Conservation (phyloP, 2,113 vertebrate genomes). For the Atlantisia rogersi region DNA sequence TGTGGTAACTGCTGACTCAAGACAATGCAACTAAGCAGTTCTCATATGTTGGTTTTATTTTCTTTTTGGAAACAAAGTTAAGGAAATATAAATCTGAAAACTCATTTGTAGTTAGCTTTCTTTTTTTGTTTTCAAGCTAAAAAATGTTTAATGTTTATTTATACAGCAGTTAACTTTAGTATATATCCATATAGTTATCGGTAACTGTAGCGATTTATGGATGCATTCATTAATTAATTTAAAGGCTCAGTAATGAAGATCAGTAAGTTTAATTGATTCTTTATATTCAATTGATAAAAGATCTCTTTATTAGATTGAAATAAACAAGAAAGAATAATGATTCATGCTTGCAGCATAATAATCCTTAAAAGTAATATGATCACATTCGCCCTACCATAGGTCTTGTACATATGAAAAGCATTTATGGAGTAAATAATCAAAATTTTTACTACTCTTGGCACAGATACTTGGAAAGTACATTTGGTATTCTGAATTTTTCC, state of each 20-base stretch:
- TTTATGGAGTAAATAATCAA: slow-evolving; percentile 67
- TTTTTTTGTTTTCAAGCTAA: neutral
- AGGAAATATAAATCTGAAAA: neutral
- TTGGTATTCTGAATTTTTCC: slow-evolving; percentile 1
- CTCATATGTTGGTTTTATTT: neutral
- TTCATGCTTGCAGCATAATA: neutral
- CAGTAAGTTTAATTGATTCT: neutral
- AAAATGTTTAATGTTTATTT: neutral
- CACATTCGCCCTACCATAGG: neutral
- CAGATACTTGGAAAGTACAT: slow-evolving; percentile 60
- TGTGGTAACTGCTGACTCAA: neutral
- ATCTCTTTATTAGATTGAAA: neutral
- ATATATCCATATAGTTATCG: neutral
- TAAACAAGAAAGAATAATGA: neutral
- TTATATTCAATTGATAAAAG: neutral
- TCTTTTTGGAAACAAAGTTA: neutral
- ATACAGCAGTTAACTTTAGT: neutral
- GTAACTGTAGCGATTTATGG: neutral
- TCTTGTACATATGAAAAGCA: slow-evolving; percentile 29
- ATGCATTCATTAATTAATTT: neutral
- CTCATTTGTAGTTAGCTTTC: neutral
- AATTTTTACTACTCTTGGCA: slow-evolving; percentile 65
- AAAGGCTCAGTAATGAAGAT: neutral
- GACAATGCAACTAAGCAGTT: neutral
- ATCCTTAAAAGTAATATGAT: neutral